A percentile compares a stretch with the other conserved stretches of the same genome.
Evolutionary conservation across 2,888 invertebrate genomes (phyloP).

Genomic region (Argynnis bischoffii): DNA sequence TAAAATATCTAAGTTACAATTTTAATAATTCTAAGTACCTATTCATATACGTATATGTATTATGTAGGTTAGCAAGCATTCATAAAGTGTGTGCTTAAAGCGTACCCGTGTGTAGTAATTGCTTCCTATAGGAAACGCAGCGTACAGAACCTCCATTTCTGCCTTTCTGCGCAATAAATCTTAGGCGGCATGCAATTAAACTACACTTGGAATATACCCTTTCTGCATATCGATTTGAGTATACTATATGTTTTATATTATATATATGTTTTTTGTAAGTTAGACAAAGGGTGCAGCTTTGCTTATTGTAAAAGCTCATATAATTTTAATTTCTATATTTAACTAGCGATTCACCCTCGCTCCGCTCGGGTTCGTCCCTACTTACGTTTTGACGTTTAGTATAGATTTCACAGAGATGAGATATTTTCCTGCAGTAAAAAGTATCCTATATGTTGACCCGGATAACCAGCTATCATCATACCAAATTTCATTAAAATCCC

Average conservation of each 20-base stretch:
- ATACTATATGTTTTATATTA: background rate
- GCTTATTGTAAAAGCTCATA: background rate
- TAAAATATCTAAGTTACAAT: too few relatives aligned
- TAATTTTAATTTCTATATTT: too few relatives aligned
- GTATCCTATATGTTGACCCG: too few relatives aligned
- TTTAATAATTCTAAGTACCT: background rate
- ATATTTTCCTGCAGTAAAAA: too few relatives aligned
- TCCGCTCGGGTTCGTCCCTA: too few relatives aligned
- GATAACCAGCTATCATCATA: too few relatives aligned
- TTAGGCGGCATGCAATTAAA: slow-evolving; percentile 42
- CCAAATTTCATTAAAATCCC: too few relatives aligned
- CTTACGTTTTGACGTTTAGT: too few relatives aligned
- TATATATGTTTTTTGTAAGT: too few relatives aligned
- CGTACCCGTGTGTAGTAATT: slow-evolving; percentile 46
- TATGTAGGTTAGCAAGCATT: slow-evolving; percentile 43
- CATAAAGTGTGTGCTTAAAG: slow-evolving; percentile 46
- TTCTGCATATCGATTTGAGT: slow-evolving; percentile 2
- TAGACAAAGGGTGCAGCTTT: background rate
- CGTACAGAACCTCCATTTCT: slow-evolving; percentile 53
- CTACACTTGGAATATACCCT: slow-evolving; percentile 28
- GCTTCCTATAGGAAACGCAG: slow-evolving; percentile 59
- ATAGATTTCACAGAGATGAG: too few relatives aligned
- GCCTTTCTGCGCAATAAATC: slow-evolving; percentile 47
- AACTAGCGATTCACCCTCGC: too few relatives aligned
- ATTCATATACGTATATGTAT: slow-evolving; percentile 3